A percentile compares a stretch with the other conserved stretches of the same genome.
phyloP scores from a whole-genome alignment of 2,797 vertebrate species.

The Xyrichtys novacula region DNA sequence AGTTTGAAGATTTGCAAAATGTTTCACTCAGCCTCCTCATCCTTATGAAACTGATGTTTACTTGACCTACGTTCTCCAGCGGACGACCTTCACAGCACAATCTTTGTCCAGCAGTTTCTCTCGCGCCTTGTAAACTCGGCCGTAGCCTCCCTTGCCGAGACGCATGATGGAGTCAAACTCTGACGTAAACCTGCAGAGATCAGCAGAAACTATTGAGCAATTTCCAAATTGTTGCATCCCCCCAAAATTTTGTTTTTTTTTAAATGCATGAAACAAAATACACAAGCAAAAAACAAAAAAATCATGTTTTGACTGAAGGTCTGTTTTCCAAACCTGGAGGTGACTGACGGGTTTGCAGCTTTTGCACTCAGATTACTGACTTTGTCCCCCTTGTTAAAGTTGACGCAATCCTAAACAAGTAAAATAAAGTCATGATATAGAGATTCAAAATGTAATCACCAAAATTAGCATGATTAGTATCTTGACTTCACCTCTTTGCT shows the following conservation, averaged over 20 bases:
- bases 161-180: constrained; percentile 68
- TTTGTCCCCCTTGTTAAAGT: constrained; percentile 21
- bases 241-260: no score
- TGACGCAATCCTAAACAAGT: constrained; percentile 18
- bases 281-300: not conserved
- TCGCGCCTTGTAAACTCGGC: constrained; percentile 80
- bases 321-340: constrained; percentile 58
- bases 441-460: not conserved
- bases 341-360: not conserved
- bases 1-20: no score
- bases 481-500: constrained; percentile 73
- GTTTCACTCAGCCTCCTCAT: no score
- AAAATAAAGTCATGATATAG: not conserved
- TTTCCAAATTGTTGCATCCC: no score
- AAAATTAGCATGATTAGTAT: not conserved
- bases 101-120: constrained; percentile 38
- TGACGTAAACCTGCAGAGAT: constrained; percentile 61
- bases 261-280: not conserved
- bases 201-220: not conserved
- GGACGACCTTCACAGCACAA: constrained; percentile 83
- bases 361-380: not conserved
- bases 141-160: constrained; percentile 79
- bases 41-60: not conserved
- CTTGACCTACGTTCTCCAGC: constrained; percentile 70
- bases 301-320: not conserved